Conservation (phyloP, 1,140 invertebrate genomes). For the Bombus fervidus region DNA sequence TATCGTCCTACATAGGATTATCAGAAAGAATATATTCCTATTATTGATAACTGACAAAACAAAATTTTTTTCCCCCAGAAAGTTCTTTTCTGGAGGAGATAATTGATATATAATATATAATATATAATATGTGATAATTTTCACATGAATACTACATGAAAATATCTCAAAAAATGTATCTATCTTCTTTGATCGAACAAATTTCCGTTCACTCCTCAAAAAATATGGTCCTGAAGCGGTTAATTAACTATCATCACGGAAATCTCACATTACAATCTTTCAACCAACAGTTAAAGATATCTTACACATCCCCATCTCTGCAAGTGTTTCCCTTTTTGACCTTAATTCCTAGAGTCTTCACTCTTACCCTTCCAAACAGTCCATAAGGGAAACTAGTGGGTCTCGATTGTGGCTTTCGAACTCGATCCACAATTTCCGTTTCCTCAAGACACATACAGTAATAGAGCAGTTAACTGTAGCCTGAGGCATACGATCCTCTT, state of each 20-base stretch:
- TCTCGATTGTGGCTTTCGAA: background rate
- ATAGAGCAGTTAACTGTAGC: background rate
- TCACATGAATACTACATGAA: too few species aligned
- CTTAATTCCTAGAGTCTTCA: background rate
- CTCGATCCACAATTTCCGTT: background rate
- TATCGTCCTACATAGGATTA: too few species aligned
- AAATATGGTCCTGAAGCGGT: background rate
- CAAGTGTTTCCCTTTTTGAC: background rate
- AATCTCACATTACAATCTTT: background rate
- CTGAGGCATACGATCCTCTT: background rate
- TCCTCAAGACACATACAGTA: background rate
- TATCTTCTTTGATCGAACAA: too few species aligned
- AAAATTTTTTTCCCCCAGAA: background rate
- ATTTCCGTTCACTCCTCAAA: background rate
- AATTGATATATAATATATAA: too few species aligned
- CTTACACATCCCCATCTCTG: background rate
- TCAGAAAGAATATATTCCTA: background rate
- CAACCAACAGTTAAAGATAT: background rate
- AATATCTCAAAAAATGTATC: background rate
- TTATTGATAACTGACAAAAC: background rate
- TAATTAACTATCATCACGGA: background rate
- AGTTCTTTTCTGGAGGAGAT: too few species aligned
- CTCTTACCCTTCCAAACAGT: background rate
- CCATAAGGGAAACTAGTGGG: too few species aligned
- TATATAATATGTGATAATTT: too few species aligned